Percentiles rank a stretch among this genome's conserved stretches.
These are phyloP conservation scores for Drosophila planitibia DNA, from an alignment of 2,888 invertebrate species.

Conservation along the genomic window DNA sequence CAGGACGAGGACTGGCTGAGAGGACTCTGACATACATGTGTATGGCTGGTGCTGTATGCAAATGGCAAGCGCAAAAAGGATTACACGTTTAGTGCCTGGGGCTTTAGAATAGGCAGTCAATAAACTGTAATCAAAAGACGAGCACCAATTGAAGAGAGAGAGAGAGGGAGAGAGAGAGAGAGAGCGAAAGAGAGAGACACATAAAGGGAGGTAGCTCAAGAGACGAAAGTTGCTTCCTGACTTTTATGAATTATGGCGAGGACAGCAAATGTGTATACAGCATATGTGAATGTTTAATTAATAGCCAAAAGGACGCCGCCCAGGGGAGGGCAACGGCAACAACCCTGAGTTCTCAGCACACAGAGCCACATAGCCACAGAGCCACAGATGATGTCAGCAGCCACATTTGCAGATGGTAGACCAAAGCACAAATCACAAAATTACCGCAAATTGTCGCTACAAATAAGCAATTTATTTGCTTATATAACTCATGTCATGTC, in stretches of 20 bases:
- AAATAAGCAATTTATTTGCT: conserved; percentile 82
- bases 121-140: conserved; percentile 68
- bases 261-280: conserved; percentile 39
- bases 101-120: conserved; percentile 56
- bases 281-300: conserved; percentile 67
- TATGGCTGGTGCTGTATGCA: conserved; percentile 38
- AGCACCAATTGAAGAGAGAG: background rate
- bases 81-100: conserved; percentile 56
- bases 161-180: background rate
- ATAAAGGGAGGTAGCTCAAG: background rate
- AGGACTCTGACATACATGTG: conserved; percentile 23
- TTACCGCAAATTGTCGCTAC: conserved; percentile 80
- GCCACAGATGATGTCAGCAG: conserved; percentile 65
- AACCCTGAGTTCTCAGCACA: conserved; percentile 20
- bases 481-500: conserved; percentile 56
- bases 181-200: background rate
- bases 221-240: background rate
- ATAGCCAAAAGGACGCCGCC: conserved; percentile 51
- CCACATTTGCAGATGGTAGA: conserved; percentile 31
- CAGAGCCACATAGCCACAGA: background rate
- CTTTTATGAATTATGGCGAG: conserved; percentile 42
- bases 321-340: conserved; percentile 16
- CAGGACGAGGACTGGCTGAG: conserved; percentile 32
- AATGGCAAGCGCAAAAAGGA: conserved; percentile 50
- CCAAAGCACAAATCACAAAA: conserved; percentile 71